These are phyloP conservation scores for Petrolisthes cinctipes DNA, from an alignment of 2,888 invertebrate species.

Conservation along the genomic window DNA sequence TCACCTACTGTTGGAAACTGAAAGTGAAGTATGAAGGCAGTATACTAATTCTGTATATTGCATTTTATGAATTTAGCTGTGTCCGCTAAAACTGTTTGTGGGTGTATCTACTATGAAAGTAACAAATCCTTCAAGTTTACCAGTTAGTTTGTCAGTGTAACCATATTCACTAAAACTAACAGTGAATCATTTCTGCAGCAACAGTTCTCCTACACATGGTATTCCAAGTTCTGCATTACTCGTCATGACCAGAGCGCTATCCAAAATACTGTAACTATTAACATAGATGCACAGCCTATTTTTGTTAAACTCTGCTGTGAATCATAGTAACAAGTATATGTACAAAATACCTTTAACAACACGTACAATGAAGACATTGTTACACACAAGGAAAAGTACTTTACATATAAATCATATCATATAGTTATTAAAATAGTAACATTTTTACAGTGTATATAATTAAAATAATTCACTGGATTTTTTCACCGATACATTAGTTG, in stretches of 20 bases:
- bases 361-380: neutral
- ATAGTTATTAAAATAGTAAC: neutral
- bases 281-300: neutral
- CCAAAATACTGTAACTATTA: neutral
- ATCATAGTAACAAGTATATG: conserved; percentile 9
- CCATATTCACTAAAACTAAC: no score
- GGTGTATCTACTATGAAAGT: no score
- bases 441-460: neutral
- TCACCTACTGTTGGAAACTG: no score
- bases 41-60: no score
- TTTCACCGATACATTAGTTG: neutral
- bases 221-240: no score
- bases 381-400: neutral
- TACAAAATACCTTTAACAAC: conserved; percentile 8
- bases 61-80: no score
- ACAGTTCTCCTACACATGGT: no score
- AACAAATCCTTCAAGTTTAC: no score
- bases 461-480: neutral
- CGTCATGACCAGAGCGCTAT: neutral
- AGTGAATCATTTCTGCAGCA: no score
- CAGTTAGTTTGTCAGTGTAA: no score
- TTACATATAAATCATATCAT: neutral
- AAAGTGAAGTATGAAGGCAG: no score
- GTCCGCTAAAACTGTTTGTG: no score
- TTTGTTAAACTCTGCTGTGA: neutral